A percentile compares a stretch with the other conserved stretches of the same genome.
phyloP scores from a whole-genome alignment of 2,113 vertebrate species.

The Grammomys surdaster region DNA sequence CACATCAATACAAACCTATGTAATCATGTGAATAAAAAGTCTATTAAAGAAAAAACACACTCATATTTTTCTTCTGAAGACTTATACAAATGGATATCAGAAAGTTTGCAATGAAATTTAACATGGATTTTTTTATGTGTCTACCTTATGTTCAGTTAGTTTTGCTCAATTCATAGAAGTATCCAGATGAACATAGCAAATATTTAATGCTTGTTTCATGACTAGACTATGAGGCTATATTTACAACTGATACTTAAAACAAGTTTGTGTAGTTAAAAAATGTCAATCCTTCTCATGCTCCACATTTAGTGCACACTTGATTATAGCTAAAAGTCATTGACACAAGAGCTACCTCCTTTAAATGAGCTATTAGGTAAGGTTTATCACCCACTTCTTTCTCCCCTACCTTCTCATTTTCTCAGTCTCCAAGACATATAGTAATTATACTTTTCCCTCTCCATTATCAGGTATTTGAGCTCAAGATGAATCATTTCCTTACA shows the following conservation, averaged over 20 bases:
- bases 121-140: not conserved
- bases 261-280: not conserved
- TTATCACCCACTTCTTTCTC: no score
- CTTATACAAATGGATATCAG: not conserved
- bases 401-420: not conserved
- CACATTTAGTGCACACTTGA: not conserved
- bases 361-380: not conserved
- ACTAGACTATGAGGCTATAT: not conserved
- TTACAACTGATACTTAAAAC: not conserved
- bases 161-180: not conserved
- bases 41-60: not conserved
- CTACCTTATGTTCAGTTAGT: not conserved
- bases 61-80: not conserved
- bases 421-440: not conserved
- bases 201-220: not conserved
- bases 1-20: not conserved
- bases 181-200: not conserved
- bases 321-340: not conserved
- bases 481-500: no score
- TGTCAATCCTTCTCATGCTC: not conserved
- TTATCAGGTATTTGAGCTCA: not conserved
- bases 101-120: not conserved
- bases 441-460: not conserved
- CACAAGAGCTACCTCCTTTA: not conserved
- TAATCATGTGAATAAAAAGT: not conserved